These are phyloP conservation scores for Crypturellus undulatus DNA, from an alignment of 2,113 vertebrate species.

Conservation along the genomic window DNA sequence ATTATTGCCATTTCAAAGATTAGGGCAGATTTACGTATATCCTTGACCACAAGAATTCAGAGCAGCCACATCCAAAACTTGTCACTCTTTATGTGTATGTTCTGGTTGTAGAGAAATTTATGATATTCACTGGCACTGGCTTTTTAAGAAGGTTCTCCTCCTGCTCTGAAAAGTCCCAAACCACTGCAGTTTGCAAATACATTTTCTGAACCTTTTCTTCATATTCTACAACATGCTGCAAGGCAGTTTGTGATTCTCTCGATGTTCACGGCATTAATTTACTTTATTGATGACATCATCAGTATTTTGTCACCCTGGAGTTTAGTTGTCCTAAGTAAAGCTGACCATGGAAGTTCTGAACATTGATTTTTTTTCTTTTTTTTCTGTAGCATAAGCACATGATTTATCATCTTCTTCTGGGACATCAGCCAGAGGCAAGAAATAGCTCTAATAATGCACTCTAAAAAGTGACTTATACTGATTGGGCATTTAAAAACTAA, in stretches of 20 bases:
- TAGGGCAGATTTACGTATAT: fast-evolving
- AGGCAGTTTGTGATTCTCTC: background rate
- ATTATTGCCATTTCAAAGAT: background rate
- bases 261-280: background rate
- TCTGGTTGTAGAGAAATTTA: background rate
- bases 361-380: conserved; percentile 9
- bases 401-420: conserved; percentile 47
- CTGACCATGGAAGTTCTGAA: conserved; percentile 54
- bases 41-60: background rate
- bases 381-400: background rate
- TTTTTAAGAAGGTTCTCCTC: background rate
- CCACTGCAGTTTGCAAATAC: background rate
- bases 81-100: background rate
- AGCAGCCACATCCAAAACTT: background rate
- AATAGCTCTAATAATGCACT: background rate
- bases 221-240: background rate
- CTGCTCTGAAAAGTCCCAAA: background rate
- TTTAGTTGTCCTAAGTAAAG: conserved; percentile 37
- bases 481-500: background rate
- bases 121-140: background rate
- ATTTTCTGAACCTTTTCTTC: conserved; percentile 11
- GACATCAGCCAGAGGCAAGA: conserved; percentile 16
- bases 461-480: background rate
- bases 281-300: conserved; percentile 34
- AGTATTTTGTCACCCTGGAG: conserved; percentile 21